phyloP scores from a whole-genome alignment of 2,888 invertebrate species.

The Meteorus cinctellus region DNA sequence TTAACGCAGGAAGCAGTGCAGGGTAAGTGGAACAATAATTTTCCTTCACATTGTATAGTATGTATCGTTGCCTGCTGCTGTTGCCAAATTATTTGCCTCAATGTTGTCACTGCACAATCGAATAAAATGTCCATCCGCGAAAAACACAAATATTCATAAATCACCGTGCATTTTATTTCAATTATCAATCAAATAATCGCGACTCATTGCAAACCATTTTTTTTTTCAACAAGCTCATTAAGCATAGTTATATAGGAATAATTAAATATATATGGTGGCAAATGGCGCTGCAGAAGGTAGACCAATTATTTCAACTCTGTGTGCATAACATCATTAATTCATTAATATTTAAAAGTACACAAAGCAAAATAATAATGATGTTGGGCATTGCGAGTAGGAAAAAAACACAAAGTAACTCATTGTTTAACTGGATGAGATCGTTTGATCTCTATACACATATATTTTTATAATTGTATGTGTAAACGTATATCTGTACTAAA shows the following conservation, averaged over 20 bases:
- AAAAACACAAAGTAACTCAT: slow-evolving; percentile 25
- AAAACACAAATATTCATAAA: background rate
- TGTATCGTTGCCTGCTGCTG: slow-evolving; percentile 55
- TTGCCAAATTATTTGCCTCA: slow-evolving; percentile 42
- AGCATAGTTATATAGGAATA: slow-evolving; percentile 34
- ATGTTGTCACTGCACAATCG: slow-evolving; percentile 26
- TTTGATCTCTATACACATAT: background rate
- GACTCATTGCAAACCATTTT: background rate
- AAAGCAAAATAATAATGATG: slow-evolving; percentile 13
- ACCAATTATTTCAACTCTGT: slow-evolving; percentile 13
- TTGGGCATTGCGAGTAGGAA: slow-evolving; percentile 19
- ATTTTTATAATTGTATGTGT: background rate
- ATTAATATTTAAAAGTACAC: slow-evolving; percentile 13
- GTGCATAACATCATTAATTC: slow-evolving; percentile 29
- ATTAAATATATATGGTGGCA: slow-evolving; percentile 30
- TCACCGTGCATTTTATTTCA: background rate
- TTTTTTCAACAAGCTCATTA: slow-evolving; percentile 9
- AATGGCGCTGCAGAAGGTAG: slow-evolving; percentile 37
- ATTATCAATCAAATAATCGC: slow-evolving; percentile 4
- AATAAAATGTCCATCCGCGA: background rate
- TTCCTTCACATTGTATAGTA: slow-evolving; percentile 44
- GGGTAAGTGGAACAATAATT: slow-evolving; percentile 66
- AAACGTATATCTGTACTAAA: slow-evolving; percentile 1
- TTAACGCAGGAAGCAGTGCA: slow-evolving; percentile 71
- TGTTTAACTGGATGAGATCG: background rate